Evolutionary conservation across 2,797 vertebrate species (phyloP).

Genomic region (Xiphorhynchus erythropygius): DNA sequence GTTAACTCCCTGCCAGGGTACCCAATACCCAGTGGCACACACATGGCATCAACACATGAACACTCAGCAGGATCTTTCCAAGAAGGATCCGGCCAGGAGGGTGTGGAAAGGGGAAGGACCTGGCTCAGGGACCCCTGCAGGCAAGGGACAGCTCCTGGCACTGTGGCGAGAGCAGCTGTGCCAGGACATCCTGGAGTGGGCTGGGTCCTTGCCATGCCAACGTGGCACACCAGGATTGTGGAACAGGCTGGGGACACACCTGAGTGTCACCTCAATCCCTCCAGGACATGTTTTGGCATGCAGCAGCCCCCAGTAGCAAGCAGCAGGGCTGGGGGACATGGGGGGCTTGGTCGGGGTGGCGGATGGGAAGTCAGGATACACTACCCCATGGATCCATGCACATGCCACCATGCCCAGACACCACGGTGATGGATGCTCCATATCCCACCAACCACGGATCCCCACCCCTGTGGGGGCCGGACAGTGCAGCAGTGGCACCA

Average conservation of each 20-base stretch:
- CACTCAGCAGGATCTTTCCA: not conserved
- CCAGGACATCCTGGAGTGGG: slow-evolving; percentile 6
- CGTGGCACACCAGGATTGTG: not conserved
- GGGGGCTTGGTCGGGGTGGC: rapidly evolving
- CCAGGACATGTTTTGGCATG: not conserved
- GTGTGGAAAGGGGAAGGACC: not conserved
- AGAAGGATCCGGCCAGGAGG: not conserved
- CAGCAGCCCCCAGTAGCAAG: not conserved
- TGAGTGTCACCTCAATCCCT: not conserved
- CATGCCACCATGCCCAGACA: not conserved
- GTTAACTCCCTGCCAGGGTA: not conserved
- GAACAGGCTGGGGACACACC: not conserved
- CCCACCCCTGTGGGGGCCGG: not conserved
- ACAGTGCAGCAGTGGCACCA: not conserved
- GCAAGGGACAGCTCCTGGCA: not conserved
- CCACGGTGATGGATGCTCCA: rapidly evolving
- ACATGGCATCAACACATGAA: not conserved
- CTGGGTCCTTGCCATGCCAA: not conserved
- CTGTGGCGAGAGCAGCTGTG: rapidly evolving
- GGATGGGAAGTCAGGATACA: not conserved
- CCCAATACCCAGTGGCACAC: not conserved
- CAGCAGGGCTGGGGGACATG: not conserved
- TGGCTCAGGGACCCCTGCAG: not conserved
- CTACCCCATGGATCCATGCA: not conserved
- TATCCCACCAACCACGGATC: rapidly evolving